Evolutionary conservation across 2,888 invertebrate genomes (phyloP).

Genomic region (Drosophila helvetica): DNA sequence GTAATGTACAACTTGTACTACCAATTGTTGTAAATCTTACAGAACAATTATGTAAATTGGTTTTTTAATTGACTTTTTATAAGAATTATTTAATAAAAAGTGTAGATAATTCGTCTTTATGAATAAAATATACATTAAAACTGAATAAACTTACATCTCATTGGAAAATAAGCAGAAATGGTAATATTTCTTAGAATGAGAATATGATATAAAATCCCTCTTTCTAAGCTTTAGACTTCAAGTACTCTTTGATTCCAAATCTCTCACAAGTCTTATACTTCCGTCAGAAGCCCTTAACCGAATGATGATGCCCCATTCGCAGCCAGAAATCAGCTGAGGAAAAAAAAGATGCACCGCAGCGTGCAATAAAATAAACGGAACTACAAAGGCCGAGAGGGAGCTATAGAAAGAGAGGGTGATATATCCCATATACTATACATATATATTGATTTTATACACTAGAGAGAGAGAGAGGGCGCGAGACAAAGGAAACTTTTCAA

Average conservation of each 20-base stretch:
- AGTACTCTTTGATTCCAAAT: not conserved
- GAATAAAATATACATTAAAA: too few species aligned
- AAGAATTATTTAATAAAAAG: too few species aligned
- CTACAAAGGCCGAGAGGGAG: slow-evolving; percentile 35
- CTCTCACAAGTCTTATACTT: too few species aligned
- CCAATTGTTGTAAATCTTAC: too few species aligned
- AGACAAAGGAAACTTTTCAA: slow-evolving; percentile 58
- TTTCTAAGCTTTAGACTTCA: not conserved
- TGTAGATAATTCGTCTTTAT: too few species aligned
- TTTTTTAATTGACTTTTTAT: too few species aligned
- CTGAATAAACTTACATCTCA: too few species aligned
- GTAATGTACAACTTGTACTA: too few species aligned
- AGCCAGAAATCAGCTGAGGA: not conserved
- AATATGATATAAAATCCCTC: not conserved
- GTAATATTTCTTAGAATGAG: not conserved
- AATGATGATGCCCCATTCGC: slow-evolving; percentile 4
- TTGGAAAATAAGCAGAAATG: not conserved
- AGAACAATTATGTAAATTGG: too few species aligned
- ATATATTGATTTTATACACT: too few species aligned
- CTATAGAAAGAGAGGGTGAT: slow-evolving; percentile 8
- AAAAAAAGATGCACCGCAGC: slow-evolving; percentile 19
- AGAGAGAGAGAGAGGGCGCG: slow-evolving; percentile 1
- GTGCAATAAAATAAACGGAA: slow-evolving; percentile 51
- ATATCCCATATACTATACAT: slow-evolving; percentile 17
- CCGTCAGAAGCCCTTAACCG: not conserved